Evolutionary conservation across 2,888 invertebrate genomes (phyloP).

Genomic region (Bibio marci): DNA sequence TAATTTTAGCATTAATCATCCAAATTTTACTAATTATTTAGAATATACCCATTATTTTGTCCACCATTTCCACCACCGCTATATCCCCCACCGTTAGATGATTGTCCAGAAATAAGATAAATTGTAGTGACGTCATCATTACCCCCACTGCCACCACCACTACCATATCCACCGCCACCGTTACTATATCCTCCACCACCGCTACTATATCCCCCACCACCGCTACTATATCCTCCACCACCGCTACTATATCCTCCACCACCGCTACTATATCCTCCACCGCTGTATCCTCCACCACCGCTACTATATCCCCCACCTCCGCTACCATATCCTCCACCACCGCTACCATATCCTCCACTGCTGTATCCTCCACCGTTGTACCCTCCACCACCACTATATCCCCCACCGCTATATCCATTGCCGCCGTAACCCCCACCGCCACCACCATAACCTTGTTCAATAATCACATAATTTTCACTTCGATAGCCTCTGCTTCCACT

Average conservation of each 20-base stretch:
- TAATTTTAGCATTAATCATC: too few species aligned
- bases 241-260: background rate
- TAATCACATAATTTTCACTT: too few species aligned
- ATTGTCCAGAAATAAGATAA: too few species aligned
- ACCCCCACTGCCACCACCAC: background rate
- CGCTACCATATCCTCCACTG: conserved; percentile 5
- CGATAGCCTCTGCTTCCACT: background rate
- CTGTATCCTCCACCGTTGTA: background rate
- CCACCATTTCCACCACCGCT: conserved; percentile 3
- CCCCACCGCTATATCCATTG: conserved; percentile 1
- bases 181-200: conserved; percentile 2
- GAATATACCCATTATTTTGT: background rate
- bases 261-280: background rate
- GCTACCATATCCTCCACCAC: background rate
- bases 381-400: background rate
- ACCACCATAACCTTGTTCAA: too few species aligned
- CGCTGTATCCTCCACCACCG: conserved; percentile 1
- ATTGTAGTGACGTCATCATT: background rate
- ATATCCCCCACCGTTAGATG: background rate
- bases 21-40: too few species aligned
- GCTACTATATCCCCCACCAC: background rate
- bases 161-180: conserved; percentile 4
- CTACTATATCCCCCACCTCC: conserved; percentile 2
- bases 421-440: background rate
- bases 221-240: conserved; percentile 3